phyloP scores from a whole-genome alignment of 2,113 vertebrate species.

The Puntigrus tetrazona region DNA sequence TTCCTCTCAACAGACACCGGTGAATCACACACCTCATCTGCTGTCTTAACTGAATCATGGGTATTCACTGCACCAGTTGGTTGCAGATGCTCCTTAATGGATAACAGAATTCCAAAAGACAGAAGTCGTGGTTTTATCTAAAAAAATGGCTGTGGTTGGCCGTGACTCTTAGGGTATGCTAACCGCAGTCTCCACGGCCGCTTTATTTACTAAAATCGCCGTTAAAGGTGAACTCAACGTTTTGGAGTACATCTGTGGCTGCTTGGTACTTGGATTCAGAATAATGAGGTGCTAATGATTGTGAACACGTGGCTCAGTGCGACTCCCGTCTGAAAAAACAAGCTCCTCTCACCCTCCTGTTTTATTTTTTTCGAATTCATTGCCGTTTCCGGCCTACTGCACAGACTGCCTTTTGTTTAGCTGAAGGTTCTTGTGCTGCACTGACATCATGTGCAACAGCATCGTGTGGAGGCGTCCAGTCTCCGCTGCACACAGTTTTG shows the following conservation, averaged over 20 bases:
- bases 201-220: constrained; percentile 1
- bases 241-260: constrained; percentile 47
- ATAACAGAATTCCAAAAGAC: constrained; percentile 33
- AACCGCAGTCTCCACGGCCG: constrained; percentile 1
- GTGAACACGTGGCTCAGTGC: constrained; percentile 67
- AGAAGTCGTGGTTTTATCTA: not conserved
- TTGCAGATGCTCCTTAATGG: constrained; percentile 39
- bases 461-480: constrained; percentile 65
- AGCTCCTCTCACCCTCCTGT: constrained; percentile 60
- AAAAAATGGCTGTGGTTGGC: not conserved
- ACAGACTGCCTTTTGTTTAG: constrained; percentile 81
- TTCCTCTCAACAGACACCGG: constrained; percentile 66
- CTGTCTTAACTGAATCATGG: constrained; percentile 52
- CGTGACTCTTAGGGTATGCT: not conserved
- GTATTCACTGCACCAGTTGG: constrained; percentile 46
- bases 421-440: constrained; percentile 69
- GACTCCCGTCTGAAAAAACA: constrained; percentile 59
- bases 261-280: constrained; percentile 54
- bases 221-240: constrained; percentile 14
- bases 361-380: constrained; percentile 44
- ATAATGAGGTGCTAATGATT: constrained; percentile 72
- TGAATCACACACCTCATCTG: constrained; percentile 74
- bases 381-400: constrained; percentile 69
- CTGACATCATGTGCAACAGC: constrained; percentile 75
- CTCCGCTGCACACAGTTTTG: constrained; percentile 73